phyloP scores from a whole-genome alignment of 2,113 vertebrate species.

The Pollachius pollachius region DNA sequence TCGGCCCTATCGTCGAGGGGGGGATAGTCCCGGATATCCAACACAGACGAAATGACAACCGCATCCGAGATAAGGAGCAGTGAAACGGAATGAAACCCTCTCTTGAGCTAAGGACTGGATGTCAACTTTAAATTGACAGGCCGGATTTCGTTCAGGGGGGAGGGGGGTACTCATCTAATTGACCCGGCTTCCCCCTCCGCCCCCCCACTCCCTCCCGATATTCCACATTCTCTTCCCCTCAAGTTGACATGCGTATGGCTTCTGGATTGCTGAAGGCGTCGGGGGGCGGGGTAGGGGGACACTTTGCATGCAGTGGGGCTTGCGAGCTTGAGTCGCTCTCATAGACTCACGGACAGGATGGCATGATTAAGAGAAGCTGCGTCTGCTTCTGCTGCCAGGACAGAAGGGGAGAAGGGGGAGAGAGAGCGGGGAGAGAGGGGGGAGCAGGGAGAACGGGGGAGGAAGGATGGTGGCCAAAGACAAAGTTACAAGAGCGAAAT shows the following conservation, averaged over 20 bases:
- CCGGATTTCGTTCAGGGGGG: background rate
- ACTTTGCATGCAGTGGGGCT: slow-evolving; percentile 1
- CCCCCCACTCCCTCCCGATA: background rate
- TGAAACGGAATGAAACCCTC: slow-evolving; percentile 15
- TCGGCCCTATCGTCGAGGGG: slow-evolving; percentile 21
- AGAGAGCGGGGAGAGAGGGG: slow-evolving; percentile 17
- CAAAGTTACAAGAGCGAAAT: no score
- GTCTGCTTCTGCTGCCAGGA: slow-evolving; percentile 46
- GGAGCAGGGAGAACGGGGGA: slow-evolving; percentile 31
- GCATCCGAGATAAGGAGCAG: slow-evolving; percentile 7
- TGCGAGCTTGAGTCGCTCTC: no score
- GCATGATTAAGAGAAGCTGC: slow-evolving; percentile 26
- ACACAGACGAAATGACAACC: slow-evolving; percentile 41
- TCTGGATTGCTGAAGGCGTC: background rate
- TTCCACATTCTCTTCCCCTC: slow-evolving; percentile 29
- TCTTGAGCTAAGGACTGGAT: slow-evolving; percentile 23
- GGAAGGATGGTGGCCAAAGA: background rate
- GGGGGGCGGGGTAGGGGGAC: slow-evolving; percentile 17
- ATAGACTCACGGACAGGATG: background rate
- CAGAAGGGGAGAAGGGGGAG: background rate
- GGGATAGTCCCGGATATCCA: slow-evolving; percentile 31
- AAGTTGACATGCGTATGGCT: slow-evolving; percentile 33
- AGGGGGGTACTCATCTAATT: slow-evolving; percentile 20
- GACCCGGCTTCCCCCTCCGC: background rate
- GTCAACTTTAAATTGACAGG: slow-evolving; percentile 45